A percentile compares a stretch with the other conserved stretches of the same genome.
Evolutionary conservation across 1,140 invertebrate species (phyloP).

Genomic region (Oscheius sp.): DNA sequence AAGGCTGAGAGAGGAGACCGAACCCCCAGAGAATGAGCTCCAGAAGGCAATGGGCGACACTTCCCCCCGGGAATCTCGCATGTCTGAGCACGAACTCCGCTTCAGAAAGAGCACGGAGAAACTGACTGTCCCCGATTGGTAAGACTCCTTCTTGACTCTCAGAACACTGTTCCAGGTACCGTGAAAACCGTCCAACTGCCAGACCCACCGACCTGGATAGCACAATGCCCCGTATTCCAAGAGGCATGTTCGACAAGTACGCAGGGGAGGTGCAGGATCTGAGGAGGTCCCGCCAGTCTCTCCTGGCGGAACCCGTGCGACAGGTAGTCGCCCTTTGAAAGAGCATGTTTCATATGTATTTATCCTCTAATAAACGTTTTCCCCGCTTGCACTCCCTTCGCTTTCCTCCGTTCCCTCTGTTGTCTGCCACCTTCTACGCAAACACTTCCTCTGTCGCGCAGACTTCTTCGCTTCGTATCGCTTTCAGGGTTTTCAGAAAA

Average conservation of each 20-base stretch:
- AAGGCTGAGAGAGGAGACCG: slow-evolving; percentile 51
- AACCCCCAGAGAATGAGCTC: slow-evolving; percentile 54
- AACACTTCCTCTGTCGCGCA: background rate
- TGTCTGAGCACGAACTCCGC: slow-evolving; percentile 54
- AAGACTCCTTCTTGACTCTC: slow-evolving; percentile 8
- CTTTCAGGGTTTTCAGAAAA: too few species aligned
- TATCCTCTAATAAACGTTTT: slow-evolving; percentile 5
- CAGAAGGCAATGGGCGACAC: slow-evolving; percentile 44
- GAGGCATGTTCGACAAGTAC: slow-evolving; percentile 59
- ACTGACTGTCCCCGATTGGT: slow-evolving; percentile 56
- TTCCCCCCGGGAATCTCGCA: slow-evolving; percentile 34
- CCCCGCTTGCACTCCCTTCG: background rate
- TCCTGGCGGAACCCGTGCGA: slow-evolving; percentile 45
- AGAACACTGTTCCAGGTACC: slow-evolving; percentile 11
- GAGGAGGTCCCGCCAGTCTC: slow-evolving; percentile 49
- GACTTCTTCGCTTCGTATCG: background rate
- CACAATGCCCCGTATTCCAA: slow-evolving; percentile 43
- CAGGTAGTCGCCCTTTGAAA: slow-evolving; percentile 59
- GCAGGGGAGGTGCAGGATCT: slow-evolving; percentile 57
- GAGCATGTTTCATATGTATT: slow-evolving; percentile 12
- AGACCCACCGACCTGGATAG: slow-evolving; percentile 18
- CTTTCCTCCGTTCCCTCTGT: background rate
- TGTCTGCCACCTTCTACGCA: background rate
- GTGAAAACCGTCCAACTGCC: slow-evolving; percentile 36
- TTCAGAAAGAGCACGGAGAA: slow-evolving; percentile 57